Evolutionary conservation across 2,888 invertebrate species (phyloP).

Genomic region (Dryocosmus kuriphilus): DNA sequence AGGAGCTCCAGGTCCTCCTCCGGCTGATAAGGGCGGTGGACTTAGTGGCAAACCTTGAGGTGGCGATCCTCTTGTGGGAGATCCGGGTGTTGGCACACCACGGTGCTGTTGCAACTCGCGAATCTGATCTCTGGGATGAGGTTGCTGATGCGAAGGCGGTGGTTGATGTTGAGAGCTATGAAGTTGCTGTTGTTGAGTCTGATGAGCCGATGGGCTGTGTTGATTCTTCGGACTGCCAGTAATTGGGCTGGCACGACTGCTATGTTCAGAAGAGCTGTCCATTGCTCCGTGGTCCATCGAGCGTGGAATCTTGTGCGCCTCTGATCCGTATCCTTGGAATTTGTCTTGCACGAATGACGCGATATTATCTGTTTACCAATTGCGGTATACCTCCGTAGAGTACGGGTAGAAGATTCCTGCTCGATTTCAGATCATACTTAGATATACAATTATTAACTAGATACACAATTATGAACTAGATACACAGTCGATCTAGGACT

Average conservation of each 20-base stretch:
- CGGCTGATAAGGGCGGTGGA: slow-evolving; percentile 83
- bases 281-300: slow-evolving; percentile 75
- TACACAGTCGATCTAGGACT: too few species aligned
- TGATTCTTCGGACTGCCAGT: slow-evolving; percentile 74
- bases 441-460: not conserved
- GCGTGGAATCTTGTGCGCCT: slow-evolving; percentile 53
- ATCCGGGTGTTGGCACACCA: slow-evolving; percentile 78
- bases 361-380: not conserved
- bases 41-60: slow-evolving; percentile 81
- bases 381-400: not conserved
- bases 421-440: slow-evolving; percentile 24
- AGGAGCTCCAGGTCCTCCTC: slow-evolving; percentile 73
- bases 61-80: slow-evolving; percentile 79
- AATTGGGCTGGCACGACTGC: slow-evolving; percentile 75
- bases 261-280: slow-evolving; percentile 78
- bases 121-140: slow-evolving; percentile 67
- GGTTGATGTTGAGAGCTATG: slow-evolving; percentile 68
- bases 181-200: slow-evolving; percentile 66
- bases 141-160: slow-evolving; percentile 67
- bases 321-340: slow-evolving; percentile 19
- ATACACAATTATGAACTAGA: too few species aligned
- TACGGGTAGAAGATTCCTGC: not conserved
- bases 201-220: slow-evolving; percentile 70
- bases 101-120: slow-evolving; percentile 73
- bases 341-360: not conserved